Base-by-base conservation (phyloP, 2,888 invertebrate genomes). In the Resseliella maxima region DNA sequence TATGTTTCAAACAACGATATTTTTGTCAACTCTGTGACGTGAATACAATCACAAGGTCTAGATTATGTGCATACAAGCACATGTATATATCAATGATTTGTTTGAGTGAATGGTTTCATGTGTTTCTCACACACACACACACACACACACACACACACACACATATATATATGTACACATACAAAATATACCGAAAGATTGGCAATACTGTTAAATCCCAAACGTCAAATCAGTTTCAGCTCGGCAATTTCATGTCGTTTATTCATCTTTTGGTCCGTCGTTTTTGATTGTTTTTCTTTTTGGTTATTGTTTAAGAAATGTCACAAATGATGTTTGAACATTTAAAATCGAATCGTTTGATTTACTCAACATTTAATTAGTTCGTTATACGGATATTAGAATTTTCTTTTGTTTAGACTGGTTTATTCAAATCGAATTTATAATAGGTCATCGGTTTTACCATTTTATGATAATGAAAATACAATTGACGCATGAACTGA, bases 291-390 rank as follows among this genome's bases (percentile, higher is more conserved):
- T 50, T 50, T 50, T 10, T 50, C 50, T 8, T 18, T 50, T 8
- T 50, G 18, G 18, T 50, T 8, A 2, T 8, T 21, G 50, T 24
- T 59, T 24, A 59, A 5, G 18, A 50, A 72, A n/a, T 72, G 72
- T 72, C 72, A 72, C 31, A 15, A 59, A 59, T 24, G 59, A 59
- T 24, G 59, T 59, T 59, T 59, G 59, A 72, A 72, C 72, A n/a
- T 72, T 72, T 12, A 31, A 72, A 72, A 8, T 15, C 1, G 15
- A 27, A n/a, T 12, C 72, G 35, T 72, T 72, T 50, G 46, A 18
- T 50, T 2, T 18, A 50, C 18, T 6, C 18, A 41, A 41, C 18
- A 50, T 15, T 41, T 41, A 12, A 41, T 41, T 41, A 41, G 5
- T 41, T 41, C 6, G 59, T 2, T 12, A 27, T 59, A 15, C 18